Evolutionary conservation across 2,113 vertebrate species (phyloP), one percentile per base, ranked within the genome.

Genomic region (Gadus macrocephalus): DNA sequence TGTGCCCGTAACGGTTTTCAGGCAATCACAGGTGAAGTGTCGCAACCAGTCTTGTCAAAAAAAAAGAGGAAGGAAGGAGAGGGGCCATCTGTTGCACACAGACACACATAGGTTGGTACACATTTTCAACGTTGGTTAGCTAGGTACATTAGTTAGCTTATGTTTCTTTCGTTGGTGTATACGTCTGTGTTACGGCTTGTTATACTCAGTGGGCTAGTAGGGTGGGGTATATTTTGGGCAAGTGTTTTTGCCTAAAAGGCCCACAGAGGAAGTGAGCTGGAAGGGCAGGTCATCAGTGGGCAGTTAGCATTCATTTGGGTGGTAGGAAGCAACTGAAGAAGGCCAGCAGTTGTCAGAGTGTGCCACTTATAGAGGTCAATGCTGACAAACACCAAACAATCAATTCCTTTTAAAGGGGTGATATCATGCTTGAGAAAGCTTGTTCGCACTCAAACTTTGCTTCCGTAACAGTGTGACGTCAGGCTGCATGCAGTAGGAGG

Each of bases 1-100:
- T n/a, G 88, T 83, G 82, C 81, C 80, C 75, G 80, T 83, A 90
- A 83, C 82, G 81, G 85, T 89, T 91, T 87, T 76, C 88, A 90
- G 75, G 67, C 88, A 90, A 87, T 90, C 88, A 86, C 72, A 86
- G 75, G 80, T 69, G 80, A 84, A 87, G 86, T 88, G 83, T 86
- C 81, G 83, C 78, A 68, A 60, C 68, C 82, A 89, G 79, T 87
- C 81, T 82, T 15, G 42, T 83, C 15, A 58, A 17, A 58, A 55
- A 53, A 6, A 83, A 90, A 77, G 38, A 7, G 28, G 19, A 80
- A 19, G 20, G 58, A 63, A 59, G 28, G 19, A 79, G 15, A 15
- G 58, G 59, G 62, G 53, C 22, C 53, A 55, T 58, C 64, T 49
- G 42, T 22, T 53, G 8, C 49, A 69, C 53, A 68, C 64, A 53